Conservation (phyloP, 2,797 vertebrate species). For the Taeniopygia guttata region DNA sequence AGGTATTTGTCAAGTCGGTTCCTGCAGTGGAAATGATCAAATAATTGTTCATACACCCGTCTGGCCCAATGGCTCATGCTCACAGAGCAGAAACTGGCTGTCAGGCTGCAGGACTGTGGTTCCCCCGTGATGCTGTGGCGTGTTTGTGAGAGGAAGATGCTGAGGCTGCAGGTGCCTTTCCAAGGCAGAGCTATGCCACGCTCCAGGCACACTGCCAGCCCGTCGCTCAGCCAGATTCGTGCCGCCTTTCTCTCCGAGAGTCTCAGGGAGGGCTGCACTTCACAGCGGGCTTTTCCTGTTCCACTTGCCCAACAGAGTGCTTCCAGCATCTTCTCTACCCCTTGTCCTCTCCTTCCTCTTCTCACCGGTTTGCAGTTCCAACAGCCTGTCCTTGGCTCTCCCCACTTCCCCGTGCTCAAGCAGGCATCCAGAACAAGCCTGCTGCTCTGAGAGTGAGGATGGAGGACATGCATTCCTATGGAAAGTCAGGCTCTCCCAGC, state of each 20-base stretch:
- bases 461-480: not conserved
- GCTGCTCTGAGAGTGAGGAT: not conserved
- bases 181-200: not conserved
- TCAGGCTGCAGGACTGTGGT: not conserved
- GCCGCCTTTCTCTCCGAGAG: fast-evolving
- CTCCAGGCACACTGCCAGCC: not conserved
- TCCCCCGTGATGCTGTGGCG: not conserved
- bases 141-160: not conserved
- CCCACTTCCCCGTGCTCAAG: fast-evolving
- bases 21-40: conserved; percentile 45
- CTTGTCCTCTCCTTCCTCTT: not conserved
- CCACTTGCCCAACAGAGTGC: not conserved
- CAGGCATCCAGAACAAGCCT: not conserved
- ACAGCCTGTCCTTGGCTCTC: not conserved
- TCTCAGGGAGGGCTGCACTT: not conserved
- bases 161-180: conserved; percentile 11
- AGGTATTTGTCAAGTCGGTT: conserved; percentile 47
- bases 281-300: not conserved
- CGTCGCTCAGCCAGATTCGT: fast-evolving
- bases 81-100: conserved; percentile 18
- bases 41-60: conserved; percentile 15
- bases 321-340: not conserved
- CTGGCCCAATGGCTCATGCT: not conserved
- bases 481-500: not conserved
- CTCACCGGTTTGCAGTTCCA: not conserved